Evolutionary conservation across 1,140 invertebrate species (phyloP).

Genomic region (Drosophila mojavensis): DNA sequence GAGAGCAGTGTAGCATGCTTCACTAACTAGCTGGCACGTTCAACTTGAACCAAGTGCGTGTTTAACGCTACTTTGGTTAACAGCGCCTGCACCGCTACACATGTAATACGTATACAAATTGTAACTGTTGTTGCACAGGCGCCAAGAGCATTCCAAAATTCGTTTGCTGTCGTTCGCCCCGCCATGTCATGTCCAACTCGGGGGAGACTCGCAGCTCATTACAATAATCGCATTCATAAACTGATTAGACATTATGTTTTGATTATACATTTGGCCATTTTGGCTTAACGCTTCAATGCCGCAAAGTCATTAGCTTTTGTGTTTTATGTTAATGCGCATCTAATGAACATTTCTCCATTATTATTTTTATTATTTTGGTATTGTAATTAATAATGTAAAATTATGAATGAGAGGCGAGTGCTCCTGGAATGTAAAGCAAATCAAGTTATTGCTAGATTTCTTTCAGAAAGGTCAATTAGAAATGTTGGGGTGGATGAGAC

Average conservation of each 20-base stretch:
- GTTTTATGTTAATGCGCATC: conserved; percentile 11
- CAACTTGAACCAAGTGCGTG: conserved; percentile 71
- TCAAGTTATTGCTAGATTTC: no score
- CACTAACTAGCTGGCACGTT: conserved; percentile 61
- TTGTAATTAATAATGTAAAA: conserved; percentile 21
- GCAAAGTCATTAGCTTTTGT: conserved; percentile 48
- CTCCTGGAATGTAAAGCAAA: no score
- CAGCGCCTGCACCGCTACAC: conserved; percentile 23
- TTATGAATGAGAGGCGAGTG: background rate
- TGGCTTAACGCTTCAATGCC: conserved; percentile 38
- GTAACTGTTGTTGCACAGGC: conserved; percentile 39
- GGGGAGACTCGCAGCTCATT: conserved; percentile 4
- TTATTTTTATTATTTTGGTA: background rate
- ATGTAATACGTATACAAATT: conserved; percentile 13
- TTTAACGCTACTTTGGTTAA: conserved; percentile 73
- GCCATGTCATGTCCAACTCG: conserved; percentile 9
- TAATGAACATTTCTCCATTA: background rate
- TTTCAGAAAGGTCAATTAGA: no score
- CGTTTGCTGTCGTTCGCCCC: no score
- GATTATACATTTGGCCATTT: conserved; percentile 16
- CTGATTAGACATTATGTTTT: conserved; percentile 38
- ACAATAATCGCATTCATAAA: conserved; percentile 33
- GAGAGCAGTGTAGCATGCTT: conserved; percentile 31
- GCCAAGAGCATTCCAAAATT: conserved; percentile 38
- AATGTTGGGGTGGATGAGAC: no score